Percentiles rank a stretch among this genome's conserved stretches.
Conservation (phyloP, 1,140 invertebrate genomes). For the Drosophila mojavensis region DNA sequence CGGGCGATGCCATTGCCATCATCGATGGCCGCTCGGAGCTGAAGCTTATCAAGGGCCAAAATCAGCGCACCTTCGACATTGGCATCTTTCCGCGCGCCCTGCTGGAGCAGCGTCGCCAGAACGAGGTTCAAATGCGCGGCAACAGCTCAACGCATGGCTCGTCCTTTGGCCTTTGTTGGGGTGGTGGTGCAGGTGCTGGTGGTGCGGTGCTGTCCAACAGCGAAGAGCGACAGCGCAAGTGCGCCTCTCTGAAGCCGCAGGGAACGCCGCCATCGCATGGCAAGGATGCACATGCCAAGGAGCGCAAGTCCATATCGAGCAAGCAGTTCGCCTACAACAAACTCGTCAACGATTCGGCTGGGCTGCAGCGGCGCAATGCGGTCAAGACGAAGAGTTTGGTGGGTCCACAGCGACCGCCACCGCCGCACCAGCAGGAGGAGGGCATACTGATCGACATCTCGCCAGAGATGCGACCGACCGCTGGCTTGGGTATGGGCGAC, state of each 20-base stretch:
- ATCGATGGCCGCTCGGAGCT: constrained; percentile 95
- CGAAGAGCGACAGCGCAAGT: constrained; percentile 78
- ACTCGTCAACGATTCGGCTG: constrained; percentile 87
- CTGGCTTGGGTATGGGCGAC: constrained; percentile 30
- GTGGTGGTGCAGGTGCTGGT: constrained; percentile 88
- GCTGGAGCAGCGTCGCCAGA: constrained; percentile 61
- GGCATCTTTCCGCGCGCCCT: constrained; percentile 88
- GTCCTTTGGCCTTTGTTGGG: constrained; percentile 93
- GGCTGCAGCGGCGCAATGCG: constrained; percentile 66
- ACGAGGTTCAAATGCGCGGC: constrained; percentile 62
- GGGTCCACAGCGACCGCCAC: constrained; percentile 85
- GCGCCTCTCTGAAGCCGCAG: constrained; percentile 77
- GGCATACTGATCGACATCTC: constrained; percentile 87
- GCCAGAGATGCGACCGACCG: constrained; percentile 84
- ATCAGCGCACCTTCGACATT: constrained; percentile 94
- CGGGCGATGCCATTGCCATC: constrained; percentile 94
- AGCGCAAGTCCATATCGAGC: constrained; percentile 85
- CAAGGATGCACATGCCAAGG: constrained; percentile 71
- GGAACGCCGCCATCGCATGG: neutral
- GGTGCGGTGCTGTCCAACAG: constrained; percentile 24
- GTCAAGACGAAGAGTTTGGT: constrained; percentile 46
- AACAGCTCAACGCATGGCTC: constrained; percentile 85
- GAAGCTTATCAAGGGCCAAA: constrained; percentile 98
- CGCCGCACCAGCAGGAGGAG: constrained; percentile 86
- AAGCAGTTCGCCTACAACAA: constrained; percentile 92